Evolutionary conservation across 2,113 vertebrate species (phyloP).

Genomic region (Macrotus californicus): DNA sequence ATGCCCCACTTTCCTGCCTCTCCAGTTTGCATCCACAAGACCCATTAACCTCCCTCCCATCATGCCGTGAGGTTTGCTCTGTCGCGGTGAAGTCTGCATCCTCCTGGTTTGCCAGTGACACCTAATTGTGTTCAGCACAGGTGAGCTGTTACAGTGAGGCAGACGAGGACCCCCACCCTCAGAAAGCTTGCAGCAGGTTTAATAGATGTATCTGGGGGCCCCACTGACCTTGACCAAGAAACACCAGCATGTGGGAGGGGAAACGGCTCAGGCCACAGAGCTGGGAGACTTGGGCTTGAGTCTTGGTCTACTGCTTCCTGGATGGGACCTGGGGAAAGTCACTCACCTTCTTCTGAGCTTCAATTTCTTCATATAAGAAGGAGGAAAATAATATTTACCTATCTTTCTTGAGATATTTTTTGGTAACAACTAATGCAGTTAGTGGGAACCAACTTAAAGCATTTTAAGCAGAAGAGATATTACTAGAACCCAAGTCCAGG

Average conservation of each 20-base stretch:
- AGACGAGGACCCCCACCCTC: not conserved
- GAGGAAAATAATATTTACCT: not conserved
- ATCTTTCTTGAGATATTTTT: not conserved
- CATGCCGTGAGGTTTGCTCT: not conserved
- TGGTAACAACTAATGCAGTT: not conserved
- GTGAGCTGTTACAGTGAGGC: not conserved
- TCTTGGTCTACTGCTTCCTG: not conserved
- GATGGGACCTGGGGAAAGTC: not conserved
- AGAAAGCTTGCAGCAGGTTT: not conserved
- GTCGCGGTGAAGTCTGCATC: not conserved
- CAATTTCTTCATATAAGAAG: not conserved
- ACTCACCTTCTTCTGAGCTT: not conserved
- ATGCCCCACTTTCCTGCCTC: not conserved
- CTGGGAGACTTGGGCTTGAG: not conserved
- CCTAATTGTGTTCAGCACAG: not conserved
- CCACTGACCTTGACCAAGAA: not conserved
- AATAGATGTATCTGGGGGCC: not conserved
- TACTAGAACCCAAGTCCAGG: not conserved
- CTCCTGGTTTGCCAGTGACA: not conserved
- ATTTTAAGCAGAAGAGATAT: not conserved
- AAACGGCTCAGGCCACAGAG: not conserved
- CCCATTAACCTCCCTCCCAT: not conserved
- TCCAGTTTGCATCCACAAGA: not conserved
- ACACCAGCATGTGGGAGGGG: not conserved
- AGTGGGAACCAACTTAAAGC: not conserved